Evolutionary conservation across 2,113 vertebrate species (phyloP).

Genomic region (Hylia prasina): DNA sequence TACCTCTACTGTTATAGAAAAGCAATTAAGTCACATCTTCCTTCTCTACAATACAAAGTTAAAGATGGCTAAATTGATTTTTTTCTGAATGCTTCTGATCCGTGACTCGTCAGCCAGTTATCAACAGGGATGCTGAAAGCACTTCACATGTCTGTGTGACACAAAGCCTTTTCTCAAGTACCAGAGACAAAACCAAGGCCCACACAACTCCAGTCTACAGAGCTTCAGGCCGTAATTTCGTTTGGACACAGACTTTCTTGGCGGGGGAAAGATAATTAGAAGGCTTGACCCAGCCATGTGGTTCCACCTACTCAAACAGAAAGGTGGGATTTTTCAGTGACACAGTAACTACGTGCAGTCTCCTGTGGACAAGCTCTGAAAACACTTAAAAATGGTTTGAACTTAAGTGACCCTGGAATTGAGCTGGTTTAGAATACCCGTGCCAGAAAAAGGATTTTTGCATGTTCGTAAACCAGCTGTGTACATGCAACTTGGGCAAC

Average conservation of each 20-base stretch:
- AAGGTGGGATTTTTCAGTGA: neutral
- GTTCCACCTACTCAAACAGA: neutral
- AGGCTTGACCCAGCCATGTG: neutral
- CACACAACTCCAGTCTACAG: neutral
- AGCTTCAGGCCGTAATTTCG: accelerated
- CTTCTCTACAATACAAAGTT: neutral
- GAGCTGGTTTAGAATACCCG: neutral
- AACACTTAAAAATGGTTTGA: neutral
- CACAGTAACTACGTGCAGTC: neutral
- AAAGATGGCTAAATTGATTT: neutral
- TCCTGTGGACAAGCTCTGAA: neutral
- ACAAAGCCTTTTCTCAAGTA: neutral
- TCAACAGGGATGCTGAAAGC: neutral
- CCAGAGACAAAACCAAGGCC: neutral
- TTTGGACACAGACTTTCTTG: neutral
- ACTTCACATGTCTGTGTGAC: accelerated
- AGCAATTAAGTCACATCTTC: neutral
- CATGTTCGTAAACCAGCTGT: accelerated
- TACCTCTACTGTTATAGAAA: neutral
- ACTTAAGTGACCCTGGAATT: neutral
- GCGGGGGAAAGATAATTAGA: neutral
- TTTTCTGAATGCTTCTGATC: neutral
- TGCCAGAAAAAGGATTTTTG: neutral
- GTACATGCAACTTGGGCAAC: accelerated
- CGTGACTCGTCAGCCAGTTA: neutral